Conservation (phyloP, 2,113 vertebrate genomes). For the Monarcha castaneiventris region DNA sequence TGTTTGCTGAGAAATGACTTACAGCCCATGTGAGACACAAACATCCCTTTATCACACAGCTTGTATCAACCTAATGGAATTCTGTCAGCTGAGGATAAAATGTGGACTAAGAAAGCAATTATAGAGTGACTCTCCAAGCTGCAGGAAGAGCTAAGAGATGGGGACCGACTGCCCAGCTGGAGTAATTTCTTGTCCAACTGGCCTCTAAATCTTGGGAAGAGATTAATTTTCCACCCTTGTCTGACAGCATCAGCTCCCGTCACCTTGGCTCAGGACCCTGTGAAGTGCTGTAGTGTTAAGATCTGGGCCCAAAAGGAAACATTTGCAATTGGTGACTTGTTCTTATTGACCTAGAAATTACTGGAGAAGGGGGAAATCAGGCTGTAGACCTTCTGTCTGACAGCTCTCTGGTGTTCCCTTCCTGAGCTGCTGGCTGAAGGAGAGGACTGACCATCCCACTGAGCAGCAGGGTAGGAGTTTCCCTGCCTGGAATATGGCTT, state of each 20-base stretch:
- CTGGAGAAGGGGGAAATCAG: neutral
- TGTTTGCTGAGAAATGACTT: slow-evolving; percentile 62
- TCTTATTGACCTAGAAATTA: neutral
- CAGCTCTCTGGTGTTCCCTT: neutral
- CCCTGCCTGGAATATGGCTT: neutral
- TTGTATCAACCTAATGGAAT: slow-evolving; percentile 66
- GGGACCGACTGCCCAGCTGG: slow-evolving; percentile 4
- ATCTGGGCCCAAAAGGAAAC: neutral
- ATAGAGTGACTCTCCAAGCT: slow-evolving; percentile 29
- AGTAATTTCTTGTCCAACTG: slow-evolving; percentile 38
- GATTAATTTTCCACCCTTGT: slow-evolving; percentile 29
- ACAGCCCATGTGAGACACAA: slow-evolving; percentile 50
- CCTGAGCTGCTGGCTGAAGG: neutral
- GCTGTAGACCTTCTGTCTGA: neutral
- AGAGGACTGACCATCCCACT: neutral
- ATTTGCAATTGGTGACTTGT: neutral
- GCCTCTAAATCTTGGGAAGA: slow-evolving; percentile 39
- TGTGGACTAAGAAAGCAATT: slow-evolving; percentile 54
- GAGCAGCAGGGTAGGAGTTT: neutral
- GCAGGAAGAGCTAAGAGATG: slow-evolving; percentile 18
- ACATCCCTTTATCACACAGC: slow-evolving; percentile 64
- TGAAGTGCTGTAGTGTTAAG: neutral
- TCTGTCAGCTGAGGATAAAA: slow-evolving; percentile 50
- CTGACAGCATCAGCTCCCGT: slow-evolving; percentile 13
- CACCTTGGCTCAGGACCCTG: neutral